Conservation (phyloP, 1,140 invertebrate species). For the Bombus breviceps region DNA sequence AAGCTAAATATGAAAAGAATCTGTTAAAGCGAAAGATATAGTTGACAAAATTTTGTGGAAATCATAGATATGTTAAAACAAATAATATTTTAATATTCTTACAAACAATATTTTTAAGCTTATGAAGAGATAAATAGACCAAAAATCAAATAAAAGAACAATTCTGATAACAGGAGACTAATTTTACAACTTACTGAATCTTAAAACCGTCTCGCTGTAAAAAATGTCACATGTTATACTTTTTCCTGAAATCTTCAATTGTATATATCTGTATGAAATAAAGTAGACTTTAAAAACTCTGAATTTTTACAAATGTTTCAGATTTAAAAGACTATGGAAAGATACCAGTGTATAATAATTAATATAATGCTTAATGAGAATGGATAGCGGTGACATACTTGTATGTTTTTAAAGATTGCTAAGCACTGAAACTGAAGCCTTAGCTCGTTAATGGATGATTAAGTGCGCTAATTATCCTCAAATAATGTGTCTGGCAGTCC, state of each 20-base stretch:
- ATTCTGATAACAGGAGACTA: too few species aligned
- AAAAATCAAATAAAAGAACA: too few species aligned
- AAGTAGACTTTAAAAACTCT: not conserved
- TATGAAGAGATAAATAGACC: too few species aligned
- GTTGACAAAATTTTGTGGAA: too few species aligned
- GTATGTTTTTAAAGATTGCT: constrained; percentile 1
- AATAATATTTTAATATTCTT: too few species aligned
- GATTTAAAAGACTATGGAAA: not conserved
- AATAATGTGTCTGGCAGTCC: constrained; percentile 31
- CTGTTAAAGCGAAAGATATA: too few species aligned
- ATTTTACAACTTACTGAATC: too few species aligned
- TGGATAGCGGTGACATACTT: constrained; percentile 23
- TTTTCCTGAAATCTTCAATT: not conserved
- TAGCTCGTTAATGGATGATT: constrained; percentile 60
- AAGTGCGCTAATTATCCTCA: constrained; percentile 43
- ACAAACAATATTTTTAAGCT: too few species aligned
- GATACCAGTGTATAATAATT: not conserved
- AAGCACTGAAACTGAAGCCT: constrained; percentile 39
- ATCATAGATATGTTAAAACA: too few species aligned
- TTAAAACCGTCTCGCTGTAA: not conserved
- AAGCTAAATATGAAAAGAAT: too few species aligned
- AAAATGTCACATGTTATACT: not conserved
- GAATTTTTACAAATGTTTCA: not conserved
- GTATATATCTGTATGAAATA: too few species aligned
- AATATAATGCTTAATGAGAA: too few species aligned